Base-by-base conservation (phyloP, 2,888 invertebrate genomes). In the Pyrrhia umbra region DNA sequence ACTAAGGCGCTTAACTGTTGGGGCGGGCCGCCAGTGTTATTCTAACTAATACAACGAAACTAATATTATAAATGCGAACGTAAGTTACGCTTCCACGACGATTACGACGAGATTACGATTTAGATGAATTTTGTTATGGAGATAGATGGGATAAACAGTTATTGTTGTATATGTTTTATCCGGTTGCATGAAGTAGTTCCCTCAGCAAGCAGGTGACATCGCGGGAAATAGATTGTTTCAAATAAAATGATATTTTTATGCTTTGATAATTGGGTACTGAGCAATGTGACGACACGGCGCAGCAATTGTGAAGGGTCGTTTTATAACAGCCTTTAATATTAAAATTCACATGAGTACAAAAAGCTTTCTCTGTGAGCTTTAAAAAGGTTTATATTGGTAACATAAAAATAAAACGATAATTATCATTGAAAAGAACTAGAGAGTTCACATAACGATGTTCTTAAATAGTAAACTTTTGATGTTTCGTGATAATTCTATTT, bases 261-360 rank as follows among this genome's bases (percentile, higher is more conserved):
- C 49, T 66, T 73, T 76, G 77, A 61, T 73, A 76, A 76, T 73
- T 25, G 23, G n/a, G 62, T 65, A 58, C 25, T 20, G 34, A 25
- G 56, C 39, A 68, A 72, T 61, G 60, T 46, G 60, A 46, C 60
- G 55, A 50, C 56, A 57, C 52, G 50, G 51, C 46, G 30, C n/a
- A 55, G 34, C 62, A 58, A 15, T 68, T 51, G 57, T 62, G 54
- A 71, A 45, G 27, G 25, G 51, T 30, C 40, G 40, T 61, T 67
- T 40, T 37, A 42, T 40, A 47, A 61, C 21, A 52, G 23, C 40
- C 39, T 47, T 61, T 68, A 27, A 45, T 52, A 67, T 68, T 61
- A 21, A 61, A 51, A 68, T 61, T 61, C 30, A 10, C 25, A 16
- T 23, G 15, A 16, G 18, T 39, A 54, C 20, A 62, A 43, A 66